Evolutionary conservation across 2,888 invertebrate species (phyloP), one percentile per base, ranked within the genome.

Genomic region (Cabera pusaria): DNA sequence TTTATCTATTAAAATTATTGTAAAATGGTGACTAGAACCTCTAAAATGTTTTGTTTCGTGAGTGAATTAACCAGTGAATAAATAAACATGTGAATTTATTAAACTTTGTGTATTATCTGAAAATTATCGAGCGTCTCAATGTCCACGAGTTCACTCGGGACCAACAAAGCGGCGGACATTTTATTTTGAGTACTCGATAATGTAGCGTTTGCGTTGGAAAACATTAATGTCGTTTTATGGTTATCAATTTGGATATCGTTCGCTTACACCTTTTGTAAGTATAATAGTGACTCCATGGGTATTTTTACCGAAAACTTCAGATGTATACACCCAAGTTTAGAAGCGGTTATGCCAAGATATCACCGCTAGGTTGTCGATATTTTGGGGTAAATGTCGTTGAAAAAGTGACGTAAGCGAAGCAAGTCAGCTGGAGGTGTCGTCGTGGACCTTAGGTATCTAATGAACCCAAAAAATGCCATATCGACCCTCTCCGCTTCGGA

Each of bases 91-190:
- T 84, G 80, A 72, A 65, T 72, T 66, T 49, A 62, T 64, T 68
- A 73, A 73, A 77, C 64, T 70, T 77, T 77, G 77, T 62, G 65
- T 69, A 69, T 46, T 73, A 72, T 64, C 67, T 65, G 53, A 72
- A 75, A 79, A 73, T 76, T 83, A 80, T 84, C 73, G 82, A 83
- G 84, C 87, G 83, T 79, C 82, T 82, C 79, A 76, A 85, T 87
- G 85, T 88, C 89, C 87, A 88, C 89, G 86, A 87, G 87, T 88
- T 86, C 86, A 86, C 72, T 87, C 80, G 81, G 83, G 78, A 87
- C 87, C 87, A 86, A 88, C 88, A 86, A 87, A 87, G 89, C 89
- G 89, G 89, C 89, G 88, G 89, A 90, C 89, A 90, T 90, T 89
- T 90, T 90, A 90, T 90, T 89, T 89, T 86, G 86, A 87, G 83